Base-by-base conservation (phyloP, 2,113 vertebrate genomes). In the Caranx ignobilis region DNA sequence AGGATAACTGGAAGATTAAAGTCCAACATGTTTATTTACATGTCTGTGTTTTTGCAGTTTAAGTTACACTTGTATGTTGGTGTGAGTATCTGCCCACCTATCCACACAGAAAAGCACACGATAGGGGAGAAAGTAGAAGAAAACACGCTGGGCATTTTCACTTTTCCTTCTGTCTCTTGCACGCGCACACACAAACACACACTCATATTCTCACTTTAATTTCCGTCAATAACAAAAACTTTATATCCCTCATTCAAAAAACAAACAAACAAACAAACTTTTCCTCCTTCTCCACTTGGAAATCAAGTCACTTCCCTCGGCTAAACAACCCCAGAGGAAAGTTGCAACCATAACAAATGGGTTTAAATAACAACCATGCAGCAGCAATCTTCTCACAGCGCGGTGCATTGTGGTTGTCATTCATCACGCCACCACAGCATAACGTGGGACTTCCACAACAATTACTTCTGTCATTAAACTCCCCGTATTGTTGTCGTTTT, bases 401-500 rank as follows among this genome's bases (percentile, higher is more conserved):
- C 75, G 65, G 71, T 54, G 79, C 87, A 88, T 91, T 88, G 81
- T 19, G 57, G 78, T 35, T 43, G 80, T 86, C 89, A 92, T 94
- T 86, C 87, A 90, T 91, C 92, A 91, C 79, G 10, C 76, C 79
- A 68, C 89, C 80, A 56, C 87, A 76, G 86, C 86, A 69, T 60
- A 71, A 90, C 87, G 75, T 75, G 39, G 79, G 79, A 87, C 90
- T 89, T 93, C 91, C 88, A 86, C 78, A 90, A 86, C 90, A 84
- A 94, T 91, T 92, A 91, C 91, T 62, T 65, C 83, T 75, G 68
- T 82, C 89, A 90, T 93, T 91, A 93, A 90, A 89, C 89, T 91
- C 85, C 74, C 73, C 19, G 79, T 64, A 60, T 90, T 87, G 90
- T 91, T 92, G 92, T 89, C 75, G 78, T 88, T 93, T 87, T 87